Percentiles rank a stretch among this genome's conserved stretches.
Conservation (phyloP, 2,113 vertebrate genomes). For the Entomyzon cyanotis region DNA sequence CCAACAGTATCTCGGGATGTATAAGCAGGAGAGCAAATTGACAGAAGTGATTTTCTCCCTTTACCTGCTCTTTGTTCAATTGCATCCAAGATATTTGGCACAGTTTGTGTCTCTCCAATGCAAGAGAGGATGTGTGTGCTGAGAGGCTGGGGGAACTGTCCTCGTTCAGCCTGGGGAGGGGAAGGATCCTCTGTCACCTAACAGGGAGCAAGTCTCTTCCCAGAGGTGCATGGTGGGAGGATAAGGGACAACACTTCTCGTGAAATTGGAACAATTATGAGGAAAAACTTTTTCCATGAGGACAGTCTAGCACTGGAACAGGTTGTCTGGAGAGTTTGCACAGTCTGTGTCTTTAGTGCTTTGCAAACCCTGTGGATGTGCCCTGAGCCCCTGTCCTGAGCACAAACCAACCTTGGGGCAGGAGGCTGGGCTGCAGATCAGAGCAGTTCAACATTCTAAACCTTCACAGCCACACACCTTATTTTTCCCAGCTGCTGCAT, state of each 20-base stretch:
- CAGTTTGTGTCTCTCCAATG: not conserved
- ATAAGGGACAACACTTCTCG: not conserved
- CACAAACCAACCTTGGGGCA: not conserved
- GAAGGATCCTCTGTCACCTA: not conserved
- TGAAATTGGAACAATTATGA: not conserved
- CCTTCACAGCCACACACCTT: not conserved
- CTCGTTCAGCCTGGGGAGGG: not conserved
- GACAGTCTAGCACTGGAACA: not conserved
- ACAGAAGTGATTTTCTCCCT: not conserved
- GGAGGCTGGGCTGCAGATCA: too few relatives aligned
- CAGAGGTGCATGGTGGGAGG: not conserved
- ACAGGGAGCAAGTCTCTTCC: not conserved
- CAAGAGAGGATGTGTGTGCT: too few relatives aligned
- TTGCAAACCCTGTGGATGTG: not conserved
- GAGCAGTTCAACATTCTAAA: not conserved
- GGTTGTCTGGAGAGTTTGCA: not conserved
- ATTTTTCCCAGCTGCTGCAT: not conserved
- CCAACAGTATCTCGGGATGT: not conserved
- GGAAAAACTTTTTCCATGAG: not conserved
- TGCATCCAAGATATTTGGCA: not conserved
- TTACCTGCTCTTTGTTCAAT: not conserved
- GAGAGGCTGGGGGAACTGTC: not conserved
- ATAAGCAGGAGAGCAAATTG: not conserved
- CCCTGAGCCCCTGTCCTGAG: not conserved
- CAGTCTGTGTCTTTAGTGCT: not conserved